Evolutionary conservation across 2,797 vertebrate species (phyloP), one percentile per base, ranked within the genome.

Genomic region (Pelodytes ibericus): DNA sequence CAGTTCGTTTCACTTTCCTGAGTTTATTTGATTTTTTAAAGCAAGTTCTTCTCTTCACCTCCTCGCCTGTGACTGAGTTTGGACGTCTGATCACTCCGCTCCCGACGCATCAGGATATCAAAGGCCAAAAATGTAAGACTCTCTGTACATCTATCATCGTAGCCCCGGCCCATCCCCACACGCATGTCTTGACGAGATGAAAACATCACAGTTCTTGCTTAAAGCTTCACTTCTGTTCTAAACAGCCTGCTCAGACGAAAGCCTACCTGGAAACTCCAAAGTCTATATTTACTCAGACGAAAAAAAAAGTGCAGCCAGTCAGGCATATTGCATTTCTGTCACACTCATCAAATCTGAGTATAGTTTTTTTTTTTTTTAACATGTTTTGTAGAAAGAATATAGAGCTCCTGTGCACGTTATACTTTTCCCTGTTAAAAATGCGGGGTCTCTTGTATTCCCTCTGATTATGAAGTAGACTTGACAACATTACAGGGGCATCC

Each of bases 201-300:
- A 62, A 39, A n/a, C n/a, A 13, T 36, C 4, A 2, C 31, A 36
- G 31, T 7, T 31, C 9, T 24, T 25, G 9, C 4, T 36, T 62
- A 33, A 20, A 39, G 30, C 20, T 9, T 36, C 30, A 11, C 18
- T 36, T 18, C 30, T 22, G n/a, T 24, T 22, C 29, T 13, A 36
- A n/a, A 10, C 60, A 39, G 31, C 58, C 26, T 36, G 60, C 39
- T 47, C 30, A 36, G 31, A 39, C 16, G 60, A 20, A 62, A 16
- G 60, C 31, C 11, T 13, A 9, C 18, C 60, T 33, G 31, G 30
- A 62, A 36, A 39, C 30, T 62, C 22, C 60, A 62, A 62, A 36
- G 60, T 62, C 16, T 36, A 62, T 62, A 24, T 39, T 62, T 62
- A 24, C 60, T 36, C 4, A 4, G n/a, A 62, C 31, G 10, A 22